A percentile compares a stretch with the other conserved stretches of the same genome.
These are phyloP conservation scores for Luperina testacea DNA, from an alignment of 2,888 invertebrate genomes.

Conservation along the genomic window DNA sequence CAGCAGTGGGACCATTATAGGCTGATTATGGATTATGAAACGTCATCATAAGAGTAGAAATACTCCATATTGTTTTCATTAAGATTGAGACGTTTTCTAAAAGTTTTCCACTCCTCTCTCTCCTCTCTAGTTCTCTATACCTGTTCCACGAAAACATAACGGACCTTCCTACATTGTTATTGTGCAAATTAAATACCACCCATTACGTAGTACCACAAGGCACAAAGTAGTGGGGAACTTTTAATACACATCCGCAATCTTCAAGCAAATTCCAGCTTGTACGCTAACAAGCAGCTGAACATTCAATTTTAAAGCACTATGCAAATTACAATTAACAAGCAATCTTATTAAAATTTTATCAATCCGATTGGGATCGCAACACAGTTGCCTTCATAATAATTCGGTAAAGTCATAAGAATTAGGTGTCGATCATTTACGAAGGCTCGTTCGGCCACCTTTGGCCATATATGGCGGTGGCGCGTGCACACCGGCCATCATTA, in stretches of 20 bases:
- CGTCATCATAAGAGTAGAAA: neutral
- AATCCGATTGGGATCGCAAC: conserved; percentile 12
- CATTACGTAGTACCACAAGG: conserved; percentile 22
- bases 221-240: too few species aligned
- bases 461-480: conserved; percentile 76
- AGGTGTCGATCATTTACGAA: conserved; percentile 83
- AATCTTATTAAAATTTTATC: conserved; percentile 29
- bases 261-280: conserved; percentile 22
- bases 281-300: conserved; percentile 32
- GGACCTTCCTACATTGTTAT: conserved; percentile 26
- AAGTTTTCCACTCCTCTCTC: neutral
- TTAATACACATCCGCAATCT: conserved; percentile 25
- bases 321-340: conserved; percentile 37
- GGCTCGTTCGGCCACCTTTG: conserved; percentile 60
- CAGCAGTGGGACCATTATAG: neutral
- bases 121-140: neutral
- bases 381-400: conserved; percentile 62
- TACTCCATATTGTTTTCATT: neutral
- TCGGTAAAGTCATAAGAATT: conserved; percentile 74
- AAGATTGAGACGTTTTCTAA: neutral
- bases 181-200: conserved; percentile 22
- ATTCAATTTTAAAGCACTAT: conserved; percentile 33
- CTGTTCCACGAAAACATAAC: neutral
- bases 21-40: neutral
- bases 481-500: conserved; percentile 77